Evolutionary conservation across 2,888 invertebrate genomes (phyloP), one percentile per base, ranked within the genome.

Genomic region (Drosophila dives): DNA sequence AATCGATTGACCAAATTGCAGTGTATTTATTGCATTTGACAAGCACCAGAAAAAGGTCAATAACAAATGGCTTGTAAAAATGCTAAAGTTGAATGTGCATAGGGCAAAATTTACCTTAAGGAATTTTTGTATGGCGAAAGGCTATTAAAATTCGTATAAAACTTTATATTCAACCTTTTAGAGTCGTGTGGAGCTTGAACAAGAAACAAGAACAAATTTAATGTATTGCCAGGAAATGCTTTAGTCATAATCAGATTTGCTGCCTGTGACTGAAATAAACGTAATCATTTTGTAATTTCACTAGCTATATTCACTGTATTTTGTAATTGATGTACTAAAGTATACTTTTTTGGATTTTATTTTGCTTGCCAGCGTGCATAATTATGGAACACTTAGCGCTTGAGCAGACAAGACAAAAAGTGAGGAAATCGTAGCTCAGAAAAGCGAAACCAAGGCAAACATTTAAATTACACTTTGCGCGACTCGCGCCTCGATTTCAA

Each of bases 351-450:
- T 38, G 11, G 26, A 34, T 38, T 67, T 72, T 54, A 63, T 58
- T 69, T 69, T 68, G 32, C 26, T 20, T 38, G 55, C 53, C 64
- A 68, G 71, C 45, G 65, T 36, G 49, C 45, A 77, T 71, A 87
- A 74, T 87, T 85, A 77, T 87, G 83, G 69, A 85, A 71, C 73
- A 72, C 76, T 83, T 83, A 73, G 83, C 79, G 79, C 82, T 81
- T 81, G 70, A 78, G 66, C 80, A 79, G 67, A 45, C 80, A 77
- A 29, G n/a, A 20, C 62, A 34, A 60, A 61, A 38, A 55, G 62
- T 83, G 79, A 56, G 51, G 29, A 75, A 75, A 79, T 23, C 7
- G 7, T 12, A 20, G 49, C 48, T 38, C 38, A 60, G 67, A 53
- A 66, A 49, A 67, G 40, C 71, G 65, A 54, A 80, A 67, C 76